A percentile compares a stretch with the other conserved stretches of the same genome.
Evolutionary conservation across 2,797 vertebrate genomes (phyloP).

Genomic region (Trachurus trachurus): DNA sequence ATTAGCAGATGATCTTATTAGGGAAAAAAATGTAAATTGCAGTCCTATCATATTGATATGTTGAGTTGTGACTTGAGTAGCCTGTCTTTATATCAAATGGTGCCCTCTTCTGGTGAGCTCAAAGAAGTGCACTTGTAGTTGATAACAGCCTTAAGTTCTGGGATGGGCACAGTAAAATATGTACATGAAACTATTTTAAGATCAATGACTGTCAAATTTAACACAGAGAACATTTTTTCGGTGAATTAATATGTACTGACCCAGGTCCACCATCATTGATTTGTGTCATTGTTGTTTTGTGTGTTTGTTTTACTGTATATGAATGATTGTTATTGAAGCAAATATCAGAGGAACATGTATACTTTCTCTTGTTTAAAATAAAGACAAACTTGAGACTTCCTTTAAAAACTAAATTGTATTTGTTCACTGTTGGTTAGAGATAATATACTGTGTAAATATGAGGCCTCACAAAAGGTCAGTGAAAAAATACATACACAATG

Average conservation of each 20-base stretch:
- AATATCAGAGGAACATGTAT: background rate
- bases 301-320: too few species aligned
- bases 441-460: slow-evolving; percentile 11
- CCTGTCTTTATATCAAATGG: slow-evolving; percentile 31
- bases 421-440: slow-evolving; percentile 28
- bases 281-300: too few species aligned
- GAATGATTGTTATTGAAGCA: background rate
- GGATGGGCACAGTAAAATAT: background rate
- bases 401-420: slow-evolving; percentile 28
- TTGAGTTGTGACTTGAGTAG: background rate
- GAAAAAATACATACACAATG: slow-evolving; percentile 4
- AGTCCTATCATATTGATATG: background rate
- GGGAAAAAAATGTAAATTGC: background rate
- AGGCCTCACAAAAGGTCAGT: slow-evolving; percentile 11
- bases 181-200: background rate
- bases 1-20: background rate
- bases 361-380: background rate
- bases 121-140: slow-evolving; percentile 17
- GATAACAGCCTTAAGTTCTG: background rate
- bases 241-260: background rate
- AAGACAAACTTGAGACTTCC: slow-evolving; percentile 15
- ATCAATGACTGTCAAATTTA: background rate
- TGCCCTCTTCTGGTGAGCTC: slow-evolving; percentile 33
- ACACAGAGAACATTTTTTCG: too few species aligned
- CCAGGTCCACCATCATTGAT: background rate